These are phyloP conservation scores for Habrosyne pyritoides DNA, from an alignment of 2,888 invertebrate genomes.

Conservation along the genomic window DNA sequence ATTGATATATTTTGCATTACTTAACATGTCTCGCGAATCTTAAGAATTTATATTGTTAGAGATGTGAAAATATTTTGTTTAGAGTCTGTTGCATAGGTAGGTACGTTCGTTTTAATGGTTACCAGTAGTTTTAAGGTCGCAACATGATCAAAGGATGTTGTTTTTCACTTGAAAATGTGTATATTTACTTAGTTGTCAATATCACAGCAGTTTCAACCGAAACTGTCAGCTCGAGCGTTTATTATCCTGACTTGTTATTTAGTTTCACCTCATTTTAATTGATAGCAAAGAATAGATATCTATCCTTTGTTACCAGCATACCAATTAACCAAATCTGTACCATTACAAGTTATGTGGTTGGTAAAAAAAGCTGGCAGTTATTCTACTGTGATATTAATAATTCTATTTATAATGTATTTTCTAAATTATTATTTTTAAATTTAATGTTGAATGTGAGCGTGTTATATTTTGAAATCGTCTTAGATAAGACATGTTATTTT, in stretches of 20 bases:
- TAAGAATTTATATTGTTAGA: conserved; percentile 23
- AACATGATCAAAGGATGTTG: conserved; percentile 60
- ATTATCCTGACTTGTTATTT: conserved; percentile 17
- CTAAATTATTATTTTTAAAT: conserved; percentile 75
- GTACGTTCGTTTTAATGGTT: conserved; percentile 64
- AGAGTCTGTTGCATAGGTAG: conserved; percentile 45
- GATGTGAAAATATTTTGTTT: conserved; percentile 45
- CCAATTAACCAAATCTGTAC: not conserved
- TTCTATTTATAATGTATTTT: conserved; percentile 74
- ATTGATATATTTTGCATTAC: not conserved
- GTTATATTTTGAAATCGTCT: conserved; percentile 68
- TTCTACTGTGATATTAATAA: conserved; percentile 82
- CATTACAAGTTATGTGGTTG: not conserved
- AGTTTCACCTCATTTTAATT: conserved; percentile 8
- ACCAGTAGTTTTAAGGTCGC: conserved; percentile 77
- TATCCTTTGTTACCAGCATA: conserved; percentile 9
- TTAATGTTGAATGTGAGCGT: conserved; percentile 66
- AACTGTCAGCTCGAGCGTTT: conserved; percentile 60
- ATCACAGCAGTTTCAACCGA: conserved; percentile 77
- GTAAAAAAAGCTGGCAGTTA: conserved; percentile 71
- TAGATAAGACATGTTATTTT: conserved; percentile 72
- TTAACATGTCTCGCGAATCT: conserved; percentile 17
- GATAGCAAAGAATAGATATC: conserved; percentile 1
- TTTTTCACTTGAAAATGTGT: conserved; percentile 57
- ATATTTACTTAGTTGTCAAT: conserved; percentile 70